Evolutionary conservation across 2,888 invertebrate species (phyloP).

Genomic region (Dichetophora obliterata): DNA sequence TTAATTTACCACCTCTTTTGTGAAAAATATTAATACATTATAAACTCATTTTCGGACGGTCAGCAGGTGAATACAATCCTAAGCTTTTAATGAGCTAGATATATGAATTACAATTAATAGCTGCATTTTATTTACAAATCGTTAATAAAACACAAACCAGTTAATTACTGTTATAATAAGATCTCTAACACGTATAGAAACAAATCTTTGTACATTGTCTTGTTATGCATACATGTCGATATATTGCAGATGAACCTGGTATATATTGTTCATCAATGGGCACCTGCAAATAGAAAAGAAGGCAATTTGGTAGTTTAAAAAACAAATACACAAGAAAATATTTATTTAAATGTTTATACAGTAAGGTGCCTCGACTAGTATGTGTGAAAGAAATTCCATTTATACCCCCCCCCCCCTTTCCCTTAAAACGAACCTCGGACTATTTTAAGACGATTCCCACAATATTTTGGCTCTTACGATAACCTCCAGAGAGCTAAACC

Average conservation of each 20-base stretch:
- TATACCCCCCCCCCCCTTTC: too few species aligned
- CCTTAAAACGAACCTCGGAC: too few species aligned
- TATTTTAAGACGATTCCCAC: too few species aligned
- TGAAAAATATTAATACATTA: background rate
- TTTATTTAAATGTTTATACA: background rate
- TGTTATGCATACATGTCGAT: background rate
- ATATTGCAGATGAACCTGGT: background rate
- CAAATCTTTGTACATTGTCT: constrained; percentile 21
- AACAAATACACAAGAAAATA: background rate
- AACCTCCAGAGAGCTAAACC: too few species aligned
- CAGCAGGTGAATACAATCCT: constrained; percentile 11
- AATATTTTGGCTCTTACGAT: too few species aligned
- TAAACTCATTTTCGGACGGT: constrained; percentile 21
- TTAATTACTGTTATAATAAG: background rate
- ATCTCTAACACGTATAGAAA: constrained; percentile 26
- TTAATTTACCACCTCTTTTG: background rate
- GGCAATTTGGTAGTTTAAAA: background rate
- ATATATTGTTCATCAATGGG: background rate
- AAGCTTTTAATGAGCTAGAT: background rate
- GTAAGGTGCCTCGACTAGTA: too few species aligned
- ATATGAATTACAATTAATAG: background rate
- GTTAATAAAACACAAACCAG: constrained; percentile 11
- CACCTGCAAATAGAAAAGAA: constrained; percentile 6
- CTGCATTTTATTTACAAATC: background rate
- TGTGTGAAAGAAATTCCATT: too few species aligned